Evolutionary conservation across 2,888 invertebrate species (phyloP), one percentile per base, ranked within the genome.

Genomic region (Dasypogon diadema): DNA sequence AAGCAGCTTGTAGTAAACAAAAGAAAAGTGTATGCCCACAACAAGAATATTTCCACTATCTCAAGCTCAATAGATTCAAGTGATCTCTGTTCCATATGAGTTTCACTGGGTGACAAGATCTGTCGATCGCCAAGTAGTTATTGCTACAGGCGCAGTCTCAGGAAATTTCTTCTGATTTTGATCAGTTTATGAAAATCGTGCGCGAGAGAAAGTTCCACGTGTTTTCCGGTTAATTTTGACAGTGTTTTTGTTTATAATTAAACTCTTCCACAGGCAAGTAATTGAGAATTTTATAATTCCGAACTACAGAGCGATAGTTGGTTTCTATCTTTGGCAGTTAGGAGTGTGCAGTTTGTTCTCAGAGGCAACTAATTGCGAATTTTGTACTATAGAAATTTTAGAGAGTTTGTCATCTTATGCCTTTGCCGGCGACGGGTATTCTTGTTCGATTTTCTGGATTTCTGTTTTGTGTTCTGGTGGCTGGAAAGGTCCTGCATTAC

Each of bases 401-500:
- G 3, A 42, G 42, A 6, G 3, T 12, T 42, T 42, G n/a, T 42
- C 42, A 12, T 42, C 42, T 12, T 42, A 42, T 42, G 42, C 8
- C n/a, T 6, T 42, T 42, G 6, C 2, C 12, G 1, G 0, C 12
- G 63, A 5, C 21, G 24, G 3, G 18, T 65, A 65, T 18, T 26
- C n/a, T 3, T 18, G 22, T 8, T 65, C 65, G n/a, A 65, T 42
- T 4, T 65, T 65, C 3, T n/a, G 1, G 14, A 65, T 10, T 14
- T 46, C 65, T 5, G 22, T 10, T 46, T 48, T 65, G 24, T 65
- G 65, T 14, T 65, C 65, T 6, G 65, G 65, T 3, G 65, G 65
- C 14, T 24, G 8, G 4, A 48, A 48, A n/a, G 48, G 48, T n/a
- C 65, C 48, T n/a, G 6, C 65, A 24, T 65, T 65, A 21, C 65